phyloP scores from a whole-genome alignment of 2,888 invertebrate genomes.

The Alloplasta piceator region DNA sequence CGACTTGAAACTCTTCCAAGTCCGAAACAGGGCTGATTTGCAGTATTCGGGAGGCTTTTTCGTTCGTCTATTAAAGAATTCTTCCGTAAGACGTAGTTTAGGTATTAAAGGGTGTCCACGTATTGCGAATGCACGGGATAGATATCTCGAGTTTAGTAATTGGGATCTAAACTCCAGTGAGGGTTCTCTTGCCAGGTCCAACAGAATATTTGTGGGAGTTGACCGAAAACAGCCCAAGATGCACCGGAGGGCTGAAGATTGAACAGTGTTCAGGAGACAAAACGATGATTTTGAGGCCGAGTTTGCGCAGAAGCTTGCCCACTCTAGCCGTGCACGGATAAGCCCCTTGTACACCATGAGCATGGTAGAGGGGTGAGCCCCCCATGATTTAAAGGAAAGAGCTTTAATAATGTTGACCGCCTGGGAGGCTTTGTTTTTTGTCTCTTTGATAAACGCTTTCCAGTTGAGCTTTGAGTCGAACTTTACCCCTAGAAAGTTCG shows the following conservation, averaged over 20 bases:
- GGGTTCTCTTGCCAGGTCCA: too few relatives aligned
- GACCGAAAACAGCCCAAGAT: too few relatives aligned
- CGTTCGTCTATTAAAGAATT: too few relatives aligned
- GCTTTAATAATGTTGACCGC: conserved; percentile 10
- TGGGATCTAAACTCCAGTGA: conserved; percentile 2
- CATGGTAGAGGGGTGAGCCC: conserved; percentile 23
- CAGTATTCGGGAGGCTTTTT: too few relatives aligned
- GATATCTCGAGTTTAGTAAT: background rate
- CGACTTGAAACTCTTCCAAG: too few relatives aligned
- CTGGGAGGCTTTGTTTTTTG: background rate
- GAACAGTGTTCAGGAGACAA: background rate
- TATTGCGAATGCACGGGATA: background rate
- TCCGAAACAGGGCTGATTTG: too few relatives aligned
- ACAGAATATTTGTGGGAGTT: too few relatives aligned
- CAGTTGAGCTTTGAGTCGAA: conserved; percentile 35
- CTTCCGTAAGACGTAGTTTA: background rate
- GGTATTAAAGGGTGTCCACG: conserved; percentile 14
- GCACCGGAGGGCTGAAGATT: too few relatives aligned
- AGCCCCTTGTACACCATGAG: conserved; percentile 33
- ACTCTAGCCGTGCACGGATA: background rate
- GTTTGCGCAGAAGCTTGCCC: background rate
- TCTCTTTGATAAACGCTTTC: background rate
- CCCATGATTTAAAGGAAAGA: conserved; percentile 25
- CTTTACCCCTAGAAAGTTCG: conserved; percentile 5
- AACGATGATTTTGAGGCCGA: background rate